Conservation (phyloP, 2,888 invertebrate species). For the Desoria tigrina region DNA sequence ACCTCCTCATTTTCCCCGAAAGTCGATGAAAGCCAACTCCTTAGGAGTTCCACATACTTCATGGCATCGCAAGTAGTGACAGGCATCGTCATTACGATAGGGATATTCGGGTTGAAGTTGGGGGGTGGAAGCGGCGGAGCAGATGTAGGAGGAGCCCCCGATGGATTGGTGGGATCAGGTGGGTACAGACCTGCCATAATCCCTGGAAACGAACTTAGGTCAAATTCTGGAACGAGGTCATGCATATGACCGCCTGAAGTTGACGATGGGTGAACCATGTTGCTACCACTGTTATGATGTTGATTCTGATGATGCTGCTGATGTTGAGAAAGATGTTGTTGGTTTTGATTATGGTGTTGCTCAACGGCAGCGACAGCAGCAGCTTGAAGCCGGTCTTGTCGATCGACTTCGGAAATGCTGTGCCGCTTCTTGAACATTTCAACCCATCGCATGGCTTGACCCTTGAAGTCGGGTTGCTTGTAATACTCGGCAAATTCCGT, state of each 20-base stretch:
- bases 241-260: background rate
- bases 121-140: background rate
- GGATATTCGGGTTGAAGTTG: constrained; percentile 4
- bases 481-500: constrained; percentile 16
- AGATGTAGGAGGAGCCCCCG: background rate
- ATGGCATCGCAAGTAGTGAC: constrained; percentile 24
- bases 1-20: constrained; percentile 20
- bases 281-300: background rate
- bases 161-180: background rate
- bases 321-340: background rate
- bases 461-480: constrained; percentile 16
- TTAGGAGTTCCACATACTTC: constrained; percentile 23
- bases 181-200: constrained; percentile 16
- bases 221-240: constrained; percentile 21
- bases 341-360: background rate
- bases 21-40: constrained; percentile 24
- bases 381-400: constrained; percentile 3
- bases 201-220: constrained; percentile 2
- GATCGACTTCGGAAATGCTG: constrained; percentile 1
- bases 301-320: background rate
- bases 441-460: constrained; percentile 6
- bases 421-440: constrained; percentile 18
- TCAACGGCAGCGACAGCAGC: background rate
- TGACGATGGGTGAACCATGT: background rate
- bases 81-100: background rate